Conservation (phyloP, 2,888 invertebrate genomes). For the Hedya salicella region DNA sequence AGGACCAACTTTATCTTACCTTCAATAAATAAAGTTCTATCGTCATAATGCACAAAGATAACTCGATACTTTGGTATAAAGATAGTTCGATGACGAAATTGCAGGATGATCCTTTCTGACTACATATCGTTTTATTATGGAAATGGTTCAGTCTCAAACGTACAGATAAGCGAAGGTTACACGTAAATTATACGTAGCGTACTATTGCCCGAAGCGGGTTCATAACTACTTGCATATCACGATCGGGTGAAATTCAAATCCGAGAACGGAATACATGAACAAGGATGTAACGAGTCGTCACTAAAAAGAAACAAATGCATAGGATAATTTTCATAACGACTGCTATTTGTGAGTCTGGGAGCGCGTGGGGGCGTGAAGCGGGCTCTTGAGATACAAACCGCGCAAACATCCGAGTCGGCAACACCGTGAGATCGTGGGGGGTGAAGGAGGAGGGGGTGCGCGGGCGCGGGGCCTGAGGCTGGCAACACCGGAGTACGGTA, state of each 20-base stretch:
- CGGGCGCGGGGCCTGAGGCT: no score
- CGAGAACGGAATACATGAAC: not conserved
- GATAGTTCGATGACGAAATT: conserved; percentile 77
- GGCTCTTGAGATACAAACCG: conserved; percentile 59
- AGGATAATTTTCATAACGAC: conserved; percentile 53
- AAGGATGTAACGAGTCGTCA: conserved; percentile 43
- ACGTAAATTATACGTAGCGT: conserved; percentile 65
- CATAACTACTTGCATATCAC: conserved; percentile 37
- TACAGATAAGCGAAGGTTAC: conserved; percentile 76
- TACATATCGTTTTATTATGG: conserved; percentile 78
- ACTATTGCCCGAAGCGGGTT: conserved; percentile 39
- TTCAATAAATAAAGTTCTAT: conserved; percentile 21
- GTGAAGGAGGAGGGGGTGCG: conserved; percentile 45
- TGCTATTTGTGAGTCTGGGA: conserved; percentile 52
- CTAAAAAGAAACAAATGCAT: conserved; percentile 50
- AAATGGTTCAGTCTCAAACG: conserved; percentile 70
- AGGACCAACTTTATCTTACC: conserved; percentile 16
- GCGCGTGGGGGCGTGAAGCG: conserved; percentile 47
- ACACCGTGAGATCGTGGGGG: no score
- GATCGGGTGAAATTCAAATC: conserved; percentile 34
- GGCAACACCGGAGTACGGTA: conserved; percentile 74
- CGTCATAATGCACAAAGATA: conserved; percentile 63
- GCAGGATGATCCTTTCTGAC: conserved; percentile 70
- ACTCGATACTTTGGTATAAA: conserved; percentile 52
- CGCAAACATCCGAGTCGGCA: conserved; percentile 64